Percentiles rank a stretch among this genome's conserved stretches.
Evolutionary conservation across 2,113 vertebrate species (phyloP).

Genomic region (Callospermophilus lateralis): DNA sequence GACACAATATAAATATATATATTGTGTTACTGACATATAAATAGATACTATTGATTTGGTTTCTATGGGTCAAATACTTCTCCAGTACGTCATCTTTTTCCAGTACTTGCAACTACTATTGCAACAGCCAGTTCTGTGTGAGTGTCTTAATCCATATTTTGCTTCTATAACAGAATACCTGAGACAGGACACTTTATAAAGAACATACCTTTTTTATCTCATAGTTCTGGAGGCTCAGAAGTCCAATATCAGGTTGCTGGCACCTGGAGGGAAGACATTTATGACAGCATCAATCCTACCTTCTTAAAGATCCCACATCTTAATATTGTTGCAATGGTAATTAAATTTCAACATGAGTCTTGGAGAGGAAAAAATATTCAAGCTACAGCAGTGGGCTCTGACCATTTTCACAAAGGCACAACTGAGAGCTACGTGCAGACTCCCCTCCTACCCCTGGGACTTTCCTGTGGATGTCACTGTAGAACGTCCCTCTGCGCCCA

Average conservation of each 20-base stretch:
- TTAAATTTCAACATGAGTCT: background rate
- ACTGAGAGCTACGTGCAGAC: rapidly evolving
- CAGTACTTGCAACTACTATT: background rate
- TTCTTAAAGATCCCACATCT: background rate
- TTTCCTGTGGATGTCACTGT: background rate
- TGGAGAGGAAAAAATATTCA: background rate
- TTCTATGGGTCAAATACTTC: background rate
- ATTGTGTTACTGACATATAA: no score
- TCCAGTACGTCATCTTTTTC: background rate
- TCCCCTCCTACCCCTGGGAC: background rate
- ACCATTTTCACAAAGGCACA: background rate
- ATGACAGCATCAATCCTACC: background rate
- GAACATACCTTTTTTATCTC: background rate
- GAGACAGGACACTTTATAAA: background rate
- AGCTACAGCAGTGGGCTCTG: background rate
- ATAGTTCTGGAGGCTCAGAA: background rate
- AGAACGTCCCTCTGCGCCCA: background rate
- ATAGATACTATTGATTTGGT: background rate
- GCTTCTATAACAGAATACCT: background rate
- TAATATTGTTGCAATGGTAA: background rate
- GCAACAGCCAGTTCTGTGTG: background rate
- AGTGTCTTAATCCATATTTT: background rate
- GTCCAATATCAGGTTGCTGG: background rate
- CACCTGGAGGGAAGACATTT: background rate
- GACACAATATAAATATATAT: no score